A percentile compares a stretch with the other conserved stretches of the same genome.
phyloP scores from a whole-genome alignment of 2,797 vertebrate genomes.

The Mormyrops attenuatus region DNA sequence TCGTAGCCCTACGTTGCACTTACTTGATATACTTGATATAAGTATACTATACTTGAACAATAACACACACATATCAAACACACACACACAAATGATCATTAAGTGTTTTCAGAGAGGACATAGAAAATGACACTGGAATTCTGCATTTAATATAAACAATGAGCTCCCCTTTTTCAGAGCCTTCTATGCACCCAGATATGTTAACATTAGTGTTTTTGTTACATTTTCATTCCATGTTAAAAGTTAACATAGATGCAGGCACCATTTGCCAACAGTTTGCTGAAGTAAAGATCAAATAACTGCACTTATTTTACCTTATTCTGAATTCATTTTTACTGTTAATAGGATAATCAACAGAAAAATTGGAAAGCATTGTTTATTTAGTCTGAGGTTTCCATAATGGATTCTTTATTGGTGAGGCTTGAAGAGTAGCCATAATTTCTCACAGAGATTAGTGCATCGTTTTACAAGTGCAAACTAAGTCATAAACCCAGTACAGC shows the following conservation, averaged over 20 bases:
- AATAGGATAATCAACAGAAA: background rate
- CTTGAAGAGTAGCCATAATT: background rate
- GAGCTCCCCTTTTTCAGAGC: background rate
- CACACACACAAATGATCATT: background rate
- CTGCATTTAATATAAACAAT: background rate
- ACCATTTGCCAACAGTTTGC: background rate
- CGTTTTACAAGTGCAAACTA: constrained; percentile 8
- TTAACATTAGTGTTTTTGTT: background rate
- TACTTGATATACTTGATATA: too few species aligned
- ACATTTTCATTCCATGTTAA: background rate
- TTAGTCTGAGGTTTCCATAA: constrained; percentile 1
- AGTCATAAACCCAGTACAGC: background rate
- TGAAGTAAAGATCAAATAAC: background rate
- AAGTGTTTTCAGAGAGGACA: background rate
- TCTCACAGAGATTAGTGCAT: constrained; percentile 6
- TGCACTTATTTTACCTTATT: background rate
- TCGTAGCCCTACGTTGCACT: too few species aligned
- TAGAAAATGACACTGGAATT: background rate
- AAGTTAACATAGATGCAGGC: background rate
- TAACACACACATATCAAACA: background rate
- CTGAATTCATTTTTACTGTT: background rate
- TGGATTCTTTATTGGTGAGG: background rate
- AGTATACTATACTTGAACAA: background rate
- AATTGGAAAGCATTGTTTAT: background rate
- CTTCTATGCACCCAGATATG: background rate